phyloP scores from a whole-genome alignment of 2,888 invertebrate species.

The Meteorus cinctellus region DNA sequence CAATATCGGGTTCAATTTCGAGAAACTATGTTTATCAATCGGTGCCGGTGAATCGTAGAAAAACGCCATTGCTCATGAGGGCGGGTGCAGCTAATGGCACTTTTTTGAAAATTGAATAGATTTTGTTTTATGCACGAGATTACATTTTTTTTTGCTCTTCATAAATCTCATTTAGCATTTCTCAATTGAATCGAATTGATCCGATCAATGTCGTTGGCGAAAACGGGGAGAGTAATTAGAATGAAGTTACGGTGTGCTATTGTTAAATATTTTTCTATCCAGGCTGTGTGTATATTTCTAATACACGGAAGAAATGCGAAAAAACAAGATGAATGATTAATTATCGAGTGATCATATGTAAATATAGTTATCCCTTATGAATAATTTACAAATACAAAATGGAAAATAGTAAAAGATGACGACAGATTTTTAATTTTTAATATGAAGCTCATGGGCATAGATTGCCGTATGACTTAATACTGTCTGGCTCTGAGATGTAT shows the following conservation, averaged over 20 bases:
- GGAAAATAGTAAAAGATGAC: slow-evolving; percentile 7
- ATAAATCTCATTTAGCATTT: slow-evolving; percentile 14
- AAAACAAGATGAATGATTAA: slow-evolving; percentile 6
- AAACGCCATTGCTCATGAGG: slow-evolving; percentile 67
- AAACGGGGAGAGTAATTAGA: slow-evolving; percentile 14
- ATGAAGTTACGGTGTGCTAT: slow-evolving; percentile 4
- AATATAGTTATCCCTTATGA: slow-evolving; percentile 11
- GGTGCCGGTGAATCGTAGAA: slow-evolving; percentile 67
- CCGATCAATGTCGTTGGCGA: slow-evolving; percentile 8
- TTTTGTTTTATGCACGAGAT: slow-evolving; percentile 2
- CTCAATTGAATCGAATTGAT: slow-evolving; percentile 11
- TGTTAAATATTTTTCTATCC: slow-evolving; percentile 26
- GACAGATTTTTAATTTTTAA: not conserved
- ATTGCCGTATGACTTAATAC: not conserved
- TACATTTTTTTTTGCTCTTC: slow-evolving; percentile 4
- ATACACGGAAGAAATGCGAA: slow-evolving; percentile 17
- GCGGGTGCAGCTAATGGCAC: slow-evolving; percentile 60
- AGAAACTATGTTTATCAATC: slow-evolving; percentile 70
- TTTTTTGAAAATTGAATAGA: slow-evolving; percentile 67
- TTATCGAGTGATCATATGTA: slow-evolving; percentile 6
- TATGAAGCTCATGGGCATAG: not conserved
- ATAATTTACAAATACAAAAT: slow-evolving; percentile 3
- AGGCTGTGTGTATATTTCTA: slow-evolving; percentile 25
- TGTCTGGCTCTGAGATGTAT: too few species aligned
- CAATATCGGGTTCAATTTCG: slow-evolving; percentile 64